Conservation (phyloP, 2,888 invertebrate species). For the Temnothorax unifasciatus region DNA sequence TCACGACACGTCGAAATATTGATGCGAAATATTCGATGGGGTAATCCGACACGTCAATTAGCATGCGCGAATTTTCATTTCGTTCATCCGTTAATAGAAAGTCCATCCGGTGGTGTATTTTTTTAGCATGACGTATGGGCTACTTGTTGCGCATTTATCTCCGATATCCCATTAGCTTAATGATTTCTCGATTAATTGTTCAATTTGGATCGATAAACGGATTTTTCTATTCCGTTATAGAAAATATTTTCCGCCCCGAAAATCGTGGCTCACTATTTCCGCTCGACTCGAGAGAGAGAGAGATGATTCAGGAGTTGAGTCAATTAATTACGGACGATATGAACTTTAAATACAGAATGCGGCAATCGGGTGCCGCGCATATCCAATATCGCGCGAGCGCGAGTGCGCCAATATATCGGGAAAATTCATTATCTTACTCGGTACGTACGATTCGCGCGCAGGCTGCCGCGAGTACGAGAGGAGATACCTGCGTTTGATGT, state of each 20-base stretch:
- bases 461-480: neutral
- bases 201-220: neutral
- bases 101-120: conserved; percentile 10
- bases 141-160: conserved; percentile 54
- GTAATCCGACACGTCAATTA: conserved; percentile 36
- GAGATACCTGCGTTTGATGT: conserved; percentile 28
- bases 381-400: neutral
- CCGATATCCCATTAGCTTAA: conserved; percentile 40
- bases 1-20: neutral
- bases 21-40: conserved; percentile 24
- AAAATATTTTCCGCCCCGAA: neutral
- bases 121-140: conserved; percentile 33
- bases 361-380: neutral
- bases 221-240: conserved; percentile 5
- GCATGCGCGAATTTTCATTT: conserved; percentile 43
- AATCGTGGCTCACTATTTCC: neutral
- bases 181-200: conserved; percentile 25
- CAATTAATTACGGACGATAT: conserved; percentile 8
- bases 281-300: neutral
- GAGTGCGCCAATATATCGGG: neutral
- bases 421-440: conserved; percentile 37
- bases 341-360: conserved; percentile 21
- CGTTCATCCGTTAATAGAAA: conserved; percentile 36
- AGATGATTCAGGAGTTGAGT: neutral
- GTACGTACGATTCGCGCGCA: neutral